Percentiles rank a stretch among this genome's conserved stretches.
Conservation (phyloP, 2,888 invertebrate genomes). For the Phrixothrix hirtus region DNA sequence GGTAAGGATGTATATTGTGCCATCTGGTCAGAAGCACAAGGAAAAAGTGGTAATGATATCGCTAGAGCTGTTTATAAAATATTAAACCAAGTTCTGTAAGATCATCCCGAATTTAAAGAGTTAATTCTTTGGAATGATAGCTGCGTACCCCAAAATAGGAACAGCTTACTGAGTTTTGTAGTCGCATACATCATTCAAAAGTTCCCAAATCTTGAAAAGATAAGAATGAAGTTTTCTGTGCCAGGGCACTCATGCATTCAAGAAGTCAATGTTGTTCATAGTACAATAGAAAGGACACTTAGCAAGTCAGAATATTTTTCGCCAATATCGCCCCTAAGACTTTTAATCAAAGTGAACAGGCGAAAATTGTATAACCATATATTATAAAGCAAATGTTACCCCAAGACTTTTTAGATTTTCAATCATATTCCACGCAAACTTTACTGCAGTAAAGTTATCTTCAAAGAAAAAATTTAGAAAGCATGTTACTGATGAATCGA, state of each 20-base stretch:
- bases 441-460: too few relatives aligned
- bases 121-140: not conserved
- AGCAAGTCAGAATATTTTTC: not conserved
- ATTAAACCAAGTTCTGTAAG: not conserved
- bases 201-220: not conserved
- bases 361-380: too few relatives aligned
- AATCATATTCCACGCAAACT: too few relatives aligned
- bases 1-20: not conserved
- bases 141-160: not conserved
- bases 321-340: not conserved
- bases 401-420: too few relatives aligned
- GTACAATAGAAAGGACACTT: not conserved
- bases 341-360: not conserved
- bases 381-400: too few relatives aligned
- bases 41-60: not conserved
- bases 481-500: too few relatives aligned
- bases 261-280: not conserved
- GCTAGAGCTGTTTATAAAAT: not conserved
- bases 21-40: not conserved
- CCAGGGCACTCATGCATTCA: not conserved
- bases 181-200: not conserved
- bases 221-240: not conserved
- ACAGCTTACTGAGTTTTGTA: not conserved
- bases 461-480: too few relatives aligned
- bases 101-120: too few relatives aligned